Percentiles rank a stretch among this genome's conserved stretches.
Evolutionary conservation across 1,140 invertebrate genomes (phyloP).

Genomic region (Aphis craccivora): DNA sequence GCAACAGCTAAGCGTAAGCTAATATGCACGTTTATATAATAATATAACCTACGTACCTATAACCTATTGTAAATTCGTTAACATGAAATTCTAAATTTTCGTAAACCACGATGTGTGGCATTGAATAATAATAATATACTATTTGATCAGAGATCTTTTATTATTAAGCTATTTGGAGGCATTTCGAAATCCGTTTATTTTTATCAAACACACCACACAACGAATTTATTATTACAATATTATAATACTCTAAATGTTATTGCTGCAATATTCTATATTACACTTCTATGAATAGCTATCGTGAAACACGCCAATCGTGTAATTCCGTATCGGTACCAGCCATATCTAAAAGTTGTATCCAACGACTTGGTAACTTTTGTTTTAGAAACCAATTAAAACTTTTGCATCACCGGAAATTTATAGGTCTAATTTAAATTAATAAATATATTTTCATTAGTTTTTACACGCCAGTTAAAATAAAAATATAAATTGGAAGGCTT

Average conservation of each 20-base stretch:
- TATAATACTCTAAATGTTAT: neutral
- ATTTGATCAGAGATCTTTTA: neutral
- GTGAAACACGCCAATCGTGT: neutral
- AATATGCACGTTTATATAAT: neutral
- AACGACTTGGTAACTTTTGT: conserved; percentile 10
- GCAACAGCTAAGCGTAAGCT: neutral
- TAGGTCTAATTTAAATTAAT: neutral
- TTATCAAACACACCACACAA: neutral
- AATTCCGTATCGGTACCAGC: conserved; percentile 11
- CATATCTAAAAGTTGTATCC: neutral
- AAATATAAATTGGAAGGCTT: neutral
- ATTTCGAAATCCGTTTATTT: neutral
- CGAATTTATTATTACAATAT: neutral
- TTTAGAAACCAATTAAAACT: conserved; percentile 18
- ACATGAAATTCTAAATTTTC: neutral
- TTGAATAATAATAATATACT: neutral
- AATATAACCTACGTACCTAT: neutral
- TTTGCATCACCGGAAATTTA: neutral
- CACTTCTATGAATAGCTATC: neutral
- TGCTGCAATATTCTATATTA: neutral
- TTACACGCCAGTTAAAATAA: neutral
- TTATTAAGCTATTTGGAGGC: neutral
- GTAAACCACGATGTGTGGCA: neutral
- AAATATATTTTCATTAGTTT: conserved; percentile 13
- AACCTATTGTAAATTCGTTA: neutral